These are phyloP conservation scores for Lepus oiostolus DNA, from an alignment of 2,797 vertebrate species.

Conservation along the genomic window DNA sequence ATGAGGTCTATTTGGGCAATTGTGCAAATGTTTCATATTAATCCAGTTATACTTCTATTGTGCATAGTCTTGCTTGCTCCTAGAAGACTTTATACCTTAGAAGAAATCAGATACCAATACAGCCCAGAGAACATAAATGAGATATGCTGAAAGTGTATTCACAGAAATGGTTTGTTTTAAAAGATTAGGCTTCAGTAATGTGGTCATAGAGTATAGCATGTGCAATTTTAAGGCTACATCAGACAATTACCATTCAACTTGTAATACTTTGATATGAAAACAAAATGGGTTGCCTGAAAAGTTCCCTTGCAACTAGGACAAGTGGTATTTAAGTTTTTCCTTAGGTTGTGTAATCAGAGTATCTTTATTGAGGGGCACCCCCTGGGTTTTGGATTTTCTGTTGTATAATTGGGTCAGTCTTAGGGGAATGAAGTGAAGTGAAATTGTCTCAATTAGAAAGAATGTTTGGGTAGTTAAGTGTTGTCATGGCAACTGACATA, in stretches of 20 bases:
- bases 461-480: slow-evolving; percentile 76
- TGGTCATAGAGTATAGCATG: slow-evolving; percentile 17
- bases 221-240: slow-evolving; percentile 65
- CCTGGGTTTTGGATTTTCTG: slow-evolving; percentile 71
- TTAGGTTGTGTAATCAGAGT: slow-evolving; percentile 64
- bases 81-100: slow-evolving; percentile 66
- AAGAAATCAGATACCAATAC: slow-evolving; percentile 61
- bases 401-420: slow-evolving; percentile 78
- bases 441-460: slow-evolving; percentile 82
- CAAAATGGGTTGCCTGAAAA: slow-evolving; percentile 60
- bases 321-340: slow-evolving; percentile 68
- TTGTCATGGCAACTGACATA: slow-evolving; percentile 73
- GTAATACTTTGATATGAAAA: slow-evolving; percentile 34
- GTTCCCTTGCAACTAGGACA: slow-evolving; percentile 69
- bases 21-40: slow-evolving; percentile 29
- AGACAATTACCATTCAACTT: slow-evolving; percentile 52
- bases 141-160: slow-evolving; percentile 42
- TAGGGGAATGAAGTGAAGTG: slow-evolving; percentile 74
- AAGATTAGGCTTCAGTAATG: slow-evolving; percentile 53
- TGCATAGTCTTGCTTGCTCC: slow-evolving; percentile 45
- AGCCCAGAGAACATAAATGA: slow-evolving; percentile 55
- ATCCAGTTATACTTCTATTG: slow-evolving; percentile 34
- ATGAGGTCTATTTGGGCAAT: background rate
- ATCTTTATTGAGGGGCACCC: slow-evolving; percentile 55
- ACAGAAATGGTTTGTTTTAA: slow-evolving; percentile 58